A percentile compares a stretch with the other conserved stretches of the same genome.
Evolutionary conservation across 2,113 vertebrate genomes (phyloP).

Genomic region (Rhinoderma darwinii): DNA sequence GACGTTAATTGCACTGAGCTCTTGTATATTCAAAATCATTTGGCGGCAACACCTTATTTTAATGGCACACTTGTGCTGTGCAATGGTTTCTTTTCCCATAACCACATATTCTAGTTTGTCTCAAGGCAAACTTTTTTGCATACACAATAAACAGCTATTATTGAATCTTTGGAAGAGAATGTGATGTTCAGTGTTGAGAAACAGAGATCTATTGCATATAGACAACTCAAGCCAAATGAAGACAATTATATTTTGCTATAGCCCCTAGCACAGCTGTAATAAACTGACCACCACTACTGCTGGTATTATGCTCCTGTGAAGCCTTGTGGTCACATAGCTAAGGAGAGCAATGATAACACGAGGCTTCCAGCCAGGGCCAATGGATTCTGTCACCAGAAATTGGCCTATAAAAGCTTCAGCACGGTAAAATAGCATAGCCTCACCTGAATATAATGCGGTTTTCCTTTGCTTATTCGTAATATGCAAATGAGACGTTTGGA

Average conservation of each 20-base stretch:
- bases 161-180: background rate
- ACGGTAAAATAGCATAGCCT: too few species aligned
- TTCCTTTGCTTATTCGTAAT: too few species aligned
- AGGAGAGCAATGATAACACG: background rate
- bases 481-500: too few species aligned
- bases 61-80: conserved; percentile 29
- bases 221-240: background rate
- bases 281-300: background rate
- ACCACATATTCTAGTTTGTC: conserved; percentile 14
- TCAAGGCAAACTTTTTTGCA: background rate
- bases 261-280: background rate
- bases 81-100: conserved; percentile 34
- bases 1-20: conserved; percentile 43
- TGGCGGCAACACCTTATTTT: conserved; percentile 47
- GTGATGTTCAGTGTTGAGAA: background rate
- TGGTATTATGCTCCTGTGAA: background rate
- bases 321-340: background rate
- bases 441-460: too few species aligned
- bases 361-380: background rate
- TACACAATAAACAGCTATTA: background rate
- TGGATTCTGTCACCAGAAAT: too few species aligned
- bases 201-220: background rate
- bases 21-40: conserved; percentile 50
- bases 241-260: background rate
- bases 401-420: too few species aligned